Base-by-base conservation (phyloP, 2,888 invertebrate genomes). In the Pammene fasciana region DNA sequence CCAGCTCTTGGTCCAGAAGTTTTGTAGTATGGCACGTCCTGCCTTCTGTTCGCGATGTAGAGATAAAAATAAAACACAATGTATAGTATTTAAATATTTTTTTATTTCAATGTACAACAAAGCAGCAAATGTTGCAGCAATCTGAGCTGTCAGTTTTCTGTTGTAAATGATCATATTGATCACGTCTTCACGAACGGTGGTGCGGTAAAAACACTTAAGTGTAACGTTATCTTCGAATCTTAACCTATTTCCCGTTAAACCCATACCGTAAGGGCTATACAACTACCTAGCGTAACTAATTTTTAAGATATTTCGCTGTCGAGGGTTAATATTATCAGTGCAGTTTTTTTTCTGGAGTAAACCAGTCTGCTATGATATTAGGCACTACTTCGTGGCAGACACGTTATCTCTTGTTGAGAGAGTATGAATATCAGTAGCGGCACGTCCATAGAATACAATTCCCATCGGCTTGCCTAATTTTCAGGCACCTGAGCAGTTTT, bases 151-250 rank as follows among this genome's bases (percentile, higher is more conserved):
- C 34, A 4, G 26, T 43, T 55, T 34, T 55, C 18, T 48, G 16
- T 16, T 48, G 41, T 48, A 48, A 48, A 13, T n/a, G 8, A 34
- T 52, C 60, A 60, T 54, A 61, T 9, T 43, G 43, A 43, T 43
- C 43, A 43, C 38, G 38, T 38, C 38, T 38, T 38, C 67, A 60
- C 66, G 52, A 68, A 68, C 48, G 48, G 68, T 62, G 68, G 68
- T 68, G 68, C 62, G 56, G 48, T 45, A 56, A 50, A 41, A 61
- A 65, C 66, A 70, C 62, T 68, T 57, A 65, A 36, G 61, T 71
- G 68, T 71, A 65, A 70, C 70, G 68, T 71, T 61, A 71, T 71
- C 70, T 61, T 74, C 74, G 62, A 61, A 48, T 60, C 60, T 54
- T 66, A 45, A 45, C 38, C 64, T 68, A 70, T n/a, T 62, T 11